Percentiles rank a stretch among this genome's conserved stretches.
Evolutionary conservation across 2,888 invertebrate species (phyloP).

Genomic region (Pyrocoelia pectoralis): DNA sequence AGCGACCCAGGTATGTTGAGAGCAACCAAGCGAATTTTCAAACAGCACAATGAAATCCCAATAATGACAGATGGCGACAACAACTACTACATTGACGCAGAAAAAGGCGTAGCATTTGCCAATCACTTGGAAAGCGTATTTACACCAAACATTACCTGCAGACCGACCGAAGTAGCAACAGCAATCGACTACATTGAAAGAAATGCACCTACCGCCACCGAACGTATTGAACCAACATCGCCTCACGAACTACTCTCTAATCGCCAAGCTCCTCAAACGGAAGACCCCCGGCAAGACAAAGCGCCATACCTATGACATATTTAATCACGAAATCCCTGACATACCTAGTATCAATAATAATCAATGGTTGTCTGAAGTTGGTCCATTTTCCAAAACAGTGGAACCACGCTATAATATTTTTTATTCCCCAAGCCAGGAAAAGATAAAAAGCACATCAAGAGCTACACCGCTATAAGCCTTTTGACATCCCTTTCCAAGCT

Average conservation of each 20-base stretch:
- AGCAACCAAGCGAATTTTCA: conserved; percentile 3
- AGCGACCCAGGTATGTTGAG: conserved; percentile 12
- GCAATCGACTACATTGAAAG: conserved; percentile 15
- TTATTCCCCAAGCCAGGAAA: conserved; percentile 8
- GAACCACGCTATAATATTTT: neutral
- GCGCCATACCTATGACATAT: neutral
- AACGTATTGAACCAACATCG: conserved; percentile 10
- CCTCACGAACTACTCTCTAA: conserved; percentile 3
- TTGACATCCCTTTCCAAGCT: conserved; percentile 7
- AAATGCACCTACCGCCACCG: conserved; percentile 6
- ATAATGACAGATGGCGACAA: conserved; percentile 4
- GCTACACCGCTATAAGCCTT: conserved; percentile 17
- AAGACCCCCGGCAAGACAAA: neutral
- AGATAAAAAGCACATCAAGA: neutral
- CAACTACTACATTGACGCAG: neutral
- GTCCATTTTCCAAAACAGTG: neutral
- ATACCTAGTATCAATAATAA: neutral
- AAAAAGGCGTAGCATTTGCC: conserved; percentile 14
- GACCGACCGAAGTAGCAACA: conserved; percentile 4
- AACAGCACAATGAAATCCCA: conserved; percentile 8
- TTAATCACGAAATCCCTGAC: neutral
- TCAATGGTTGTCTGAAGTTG: neutral
- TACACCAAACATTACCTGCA: conserved; percentile 3
- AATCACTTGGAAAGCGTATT: conserved; percentile 6
- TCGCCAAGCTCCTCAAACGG: neutral